These are phyloP conservation scores for Melanotaenia duboulayi DNA, from an alignment of 2,113 vertebrate genomes.

Conservation along the genomic window DNA sequence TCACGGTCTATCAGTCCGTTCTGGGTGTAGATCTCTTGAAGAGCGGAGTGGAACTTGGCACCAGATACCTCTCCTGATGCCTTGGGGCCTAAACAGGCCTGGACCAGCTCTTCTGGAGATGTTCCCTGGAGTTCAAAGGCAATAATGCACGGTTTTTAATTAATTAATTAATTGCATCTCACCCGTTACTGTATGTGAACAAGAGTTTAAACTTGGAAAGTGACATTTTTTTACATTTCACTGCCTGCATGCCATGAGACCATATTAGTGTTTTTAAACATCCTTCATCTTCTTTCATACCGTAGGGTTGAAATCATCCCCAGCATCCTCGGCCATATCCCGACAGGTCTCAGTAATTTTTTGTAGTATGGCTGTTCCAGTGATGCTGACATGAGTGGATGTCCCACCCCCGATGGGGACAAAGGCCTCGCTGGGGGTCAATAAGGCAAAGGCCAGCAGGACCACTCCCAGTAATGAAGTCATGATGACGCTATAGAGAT, in stretches of 20 bases:
- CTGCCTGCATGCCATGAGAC: background rate
- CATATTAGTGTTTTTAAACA: background rate
- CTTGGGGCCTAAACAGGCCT: slow-evolving; percentile 77
- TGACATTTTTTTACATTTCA: too few relatives aligned
- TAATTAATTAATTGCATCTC: too few relatives aligned
- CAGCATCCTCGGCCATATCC: slow-evolving; percentile 62
- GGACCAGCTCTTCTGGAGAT: slow-evolving; percentile 75
- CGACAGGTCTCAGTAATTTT: slow-evolving; percentile 70
- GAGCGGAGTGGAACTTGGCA: slow-evolving; percentile 74
- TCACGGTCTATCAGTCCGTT: slow-evolving; percentile 74
- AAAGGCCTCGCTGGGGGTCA: slow-evolving; percentile 57
- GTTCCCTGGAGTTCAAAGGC: slow-evolving; percentile 61
- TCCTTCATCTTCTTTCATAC: slow-evolving; percentile 47
- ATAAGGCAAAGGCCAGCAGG: slow-evolving; percentile 54
- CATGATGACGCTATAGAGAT: slow-evolving; percentile 44
- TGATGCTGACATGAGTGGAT: slow-evolving; percentile 76
- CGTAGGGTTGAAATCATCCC: slow-evolving; percentile 74
- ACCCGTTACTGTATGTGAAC: too few relatives aligned
- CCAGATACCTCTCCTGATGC: slow-evolving; percentile 76
- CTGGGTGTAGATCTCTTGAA: slow-evolving; percentile 78
- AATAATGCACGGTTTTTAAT: background rate
- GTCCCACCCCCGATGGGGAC: slow-evolving; percentile 51
- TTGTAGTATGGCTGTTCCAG: slow-evolving; percentile 63
- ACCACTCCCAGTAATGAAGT: slow-evolving; percentile 19
- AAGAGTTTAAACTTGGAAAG: too few relatives aligned